A percentile compares a stretch with the other conserved stretches of the same genome.
Evolutionary conservation across 2,113 vertebrate genomes (phyloP).

Genomic region (Gorsachius goisagi): DNA sequence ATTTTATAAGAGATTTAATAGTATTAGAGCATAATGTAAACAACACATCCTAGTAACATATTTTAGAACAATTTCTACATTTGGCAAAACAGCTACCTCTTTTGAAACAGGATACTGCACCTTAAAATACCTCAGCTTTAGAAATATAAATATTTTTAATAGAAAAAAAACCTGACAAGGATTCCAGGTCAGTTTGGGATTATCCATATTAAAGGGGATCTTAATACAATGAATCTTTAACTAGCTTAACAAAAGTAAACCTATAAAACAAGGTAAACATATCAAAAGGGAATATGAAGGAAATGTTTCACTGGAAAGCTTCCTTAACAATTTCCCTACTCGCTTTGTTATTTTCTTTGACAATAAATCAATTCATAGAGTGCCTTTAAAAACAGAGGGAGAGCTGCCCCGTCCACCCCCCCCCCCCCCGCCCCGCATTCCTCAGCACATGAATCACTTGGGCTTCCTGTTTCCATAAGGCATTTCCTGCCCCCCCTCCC

Average conservation of each 20-base stretch:
- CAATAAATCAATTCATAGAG: constrained; percentile 97
- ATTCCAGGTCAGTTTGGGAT: constrained; percentile 77
- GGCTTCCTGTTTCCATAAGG: constrained; percentile 96
- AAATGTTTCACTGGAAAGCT: constrained; percentile 92
- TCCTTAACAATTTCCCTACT: constrained; percentile 90
- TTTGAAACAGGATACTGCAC: constrained; percentile 76
- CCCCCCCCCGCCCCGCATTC: constrained; percentile 78
- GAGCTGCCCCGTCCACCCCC: constrained; percentile 24
- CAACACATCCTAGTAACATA: constrained; percentile 70
- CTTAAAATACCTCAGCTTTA: constrained; percentile 77
- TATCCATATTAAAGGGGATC: constrained; percentile 76
- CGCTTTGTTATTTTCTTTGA: constrained; percentile 91
- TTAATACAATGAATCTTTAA: constrained; percentile 78
- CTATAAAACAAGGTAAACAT: constrained; percentile 89
- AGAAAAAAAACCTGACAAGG: constrained; percentile 73
- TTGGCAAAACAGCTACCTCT: constrained; percentile 76
- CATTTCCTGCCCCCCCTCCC: constrained; percentile 90
- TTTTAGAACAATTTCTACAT: constrained; percentile 73
- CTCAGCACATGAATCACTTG: constrained; percentile 93
- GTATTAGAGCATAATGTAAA: constrained; percentile 77
- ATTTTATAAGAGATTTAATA: constrained; percentile 65
- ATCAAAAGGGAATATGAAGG: constrained; percentile 88
- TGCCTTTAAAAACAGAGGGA: constrained; percentile 86
- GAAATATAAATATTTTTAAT: constrained; percentile 83
- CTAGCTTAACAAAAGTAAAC: constrained; percentile 88